A percentile compares a stretch with the other conserved stretches of the same genome.
Evolutionary conservation across 2,888 invertebrate species (phyloP).

Genomic region (Myathropa florea): DNA sequence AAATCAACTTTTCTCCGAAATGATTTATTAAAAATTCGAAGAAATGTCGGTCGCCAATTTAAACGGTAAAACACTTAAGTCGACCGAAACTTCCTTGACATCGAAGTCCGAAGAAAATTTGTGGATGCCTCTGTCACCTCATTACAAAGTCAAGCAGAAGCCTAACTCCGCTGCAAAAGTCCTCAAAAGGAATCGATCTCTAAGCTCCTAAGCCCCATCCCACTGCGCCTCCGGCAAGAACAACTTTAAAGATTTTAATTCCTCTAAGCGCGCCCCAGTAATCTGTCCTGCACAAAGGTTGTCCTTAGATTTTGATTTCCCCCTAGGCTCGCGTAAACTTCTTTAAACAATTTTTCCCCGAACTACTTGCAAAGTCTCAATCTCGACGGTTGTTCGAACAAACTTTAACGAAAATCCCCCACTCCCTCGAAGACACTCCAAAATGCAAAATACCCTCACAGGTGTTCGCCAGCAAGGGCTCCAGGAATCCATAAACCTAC

Average conservation of each 20-base stretch:
- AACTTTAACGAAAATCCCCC: neutral
- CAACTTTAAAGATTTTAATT: neutral
- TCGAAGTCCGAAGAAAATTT: too few relatives aligned
- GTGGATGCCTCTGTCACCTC: too few relatives aligned
- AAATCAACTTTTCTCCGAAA: too few relatives aligned
- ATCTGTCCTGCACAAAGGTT: neutral
- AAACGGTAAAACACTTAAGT: too few relatives aligned
- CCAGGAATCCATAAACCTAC: neutral
- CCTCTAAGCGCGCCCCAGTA: neutral
- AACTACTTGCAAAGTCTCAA: neutral
- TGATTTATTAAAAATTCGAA: too few relatives aligned
- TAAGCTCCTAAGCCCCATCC: neutral
- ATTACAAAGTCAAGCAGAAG: too few relatives aligned
- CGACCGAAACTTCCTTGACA: too few relatives aligned
- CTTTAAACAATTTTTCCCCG: neutral
- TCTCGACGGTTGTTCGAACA: neutral
- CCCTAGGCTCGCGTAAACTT: neutral
- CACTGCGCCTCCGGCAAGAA: neutral
- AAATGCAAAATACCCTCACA: conserved; percentile 20
- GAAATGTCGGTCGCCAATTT: too few relatives aligned
- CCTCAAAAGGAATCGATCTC: neutral
- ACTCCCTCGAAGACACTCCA: neutral
- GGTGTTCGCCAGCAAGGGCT: neutral
- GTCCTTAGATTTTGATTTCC: neutral
- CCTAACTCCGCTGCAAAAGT: too few relatives aligned